Conservation (phyloP, 2,797 vertebrate species). For the Spondyliosoma cantharus region DNA sequence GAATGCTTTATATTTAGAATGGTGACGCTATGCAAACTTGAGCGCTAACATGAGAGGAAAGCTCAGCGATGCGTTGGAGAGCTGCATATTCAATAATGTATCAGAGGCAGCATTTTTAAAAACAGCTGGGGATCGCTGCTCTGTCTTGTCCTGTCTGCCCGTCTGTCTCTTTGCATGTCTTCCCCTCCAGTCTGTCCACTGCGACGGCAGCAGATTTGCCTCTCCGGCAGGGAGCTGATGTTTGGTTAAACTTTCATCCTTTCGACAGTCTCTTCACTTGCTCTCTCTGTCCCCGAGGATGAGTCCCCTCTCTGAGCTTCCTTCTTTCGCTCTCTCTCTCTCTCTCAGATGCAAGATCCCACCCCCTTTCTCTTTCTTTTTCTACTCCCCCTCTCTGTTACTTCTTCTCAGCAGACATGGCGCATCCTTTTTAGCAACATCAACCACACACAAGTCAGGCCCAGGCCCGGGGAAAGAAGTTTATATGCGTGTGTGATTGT, state of each 20-base stretch:
- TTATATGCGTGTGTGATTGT: conserved; percentile 3
- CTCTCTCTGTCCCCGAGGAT: conserved; percentile 52
- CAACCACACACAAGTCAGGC: conserved; percentile 45
- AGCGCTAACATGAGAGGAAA: conserved; percentile 80
- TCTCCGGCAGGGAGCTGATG: conserved; percentile 58
- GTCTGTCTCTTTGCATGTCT: conserved; percentile 74
- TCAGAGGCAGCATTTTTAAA: conserved; percentile 78
- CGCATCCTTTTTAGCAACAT: conserved; percentile 49
- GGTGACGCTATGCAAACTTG: conserved; percentile 74
- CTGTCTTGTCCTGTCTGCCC: conserved; percentile 71
- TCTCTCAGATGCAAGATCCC: conserved; percentile 28
- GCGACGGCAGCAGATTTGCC: conserved; percentile 62
- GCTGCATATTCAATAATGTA: conserved; percentile 81
- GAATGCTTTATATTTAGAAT: conserved; percentile 81
- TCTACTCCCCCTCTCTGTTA: conserved; percentile 9
- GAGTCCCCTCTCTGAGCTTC: conserved; percentile 37
- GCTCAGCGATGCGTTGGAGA: conserved; percentile 80
- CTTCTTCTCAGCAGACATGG: conserved; percentile 38
- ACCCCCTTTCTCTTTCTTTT: conserved; percentile 27
- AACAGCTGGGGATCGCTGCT: conserved; percentile 76
- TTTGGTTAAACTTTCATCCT: conserved; percentile 79
- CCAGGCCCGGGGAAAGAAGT: background rate
- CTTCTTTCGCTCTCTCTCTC: conserved; percentile 26
- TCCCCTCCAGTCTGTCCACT: conserved; percentile 52
- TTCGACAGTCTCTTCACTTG: conserved; percentile 52